phyloP scores from a whole-genome alignment of 2,113 vertebrate genomes.

The Lophura nycthemera region DNA sequence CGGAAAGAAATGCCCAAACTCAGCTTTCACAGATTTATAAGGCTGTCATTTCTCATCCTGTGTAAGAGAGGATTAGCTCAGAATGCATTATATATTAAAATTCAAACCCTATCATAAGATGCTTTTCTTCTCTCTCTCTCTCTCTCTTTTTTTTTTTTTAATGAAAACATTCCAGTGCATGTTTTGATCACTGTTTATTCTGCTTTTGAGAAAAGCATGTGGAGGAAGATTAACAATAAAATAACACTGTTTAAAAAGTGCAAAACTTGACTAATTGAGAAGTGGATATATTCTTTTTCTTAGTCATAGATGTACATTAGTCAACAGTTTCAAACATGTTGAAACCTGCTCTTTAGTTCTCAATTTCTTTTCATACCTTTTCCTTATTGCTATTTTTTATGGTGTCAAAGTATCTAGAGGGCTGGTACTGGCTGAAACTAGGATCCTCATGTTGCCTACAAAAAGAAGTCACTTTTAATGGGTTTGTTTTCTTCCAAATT shows the following conservation, averaged over 20 bases:
- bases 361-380: background rate
- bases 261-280: background rate
- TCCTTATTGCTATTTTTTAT: background rate
- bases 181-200: slow-evolving; percentile 6
- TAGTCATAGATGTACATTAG: background rate
- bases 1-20: slow-evolving; percentile 33
- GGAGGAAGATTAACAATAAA: background rate
- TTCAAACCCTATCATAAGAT: slow-evolving; percentile 27
- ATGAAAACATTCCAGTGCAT: slow-evolving; percentile 1
- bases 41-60: slow-evolving; percentile 28
- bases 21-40: slow-evolving; percentile 46
- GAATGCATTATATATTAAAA: slow-evolving; percentile 51
- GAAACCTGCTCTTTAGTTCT: background rate
- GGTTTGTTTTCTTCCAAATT: background rate
- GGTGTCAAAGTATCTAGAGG: background rate
- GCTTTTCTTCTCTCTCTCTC: background rate
- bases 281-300: background rate
- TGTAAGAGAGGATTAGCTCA: slow-evolving; percentile 42
- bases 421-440: background rate
- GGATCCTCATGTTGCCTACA: background rate
- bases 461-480: background rate
- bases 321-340: background rate
- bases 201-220: background rate
- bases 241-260: background rate
- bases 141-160: background rate